These are phyloP conservation scores for Vidua macroura DNA, from an alignment of 2,113 vertebrate genomes.

Conservation along the genomic window DNA sequence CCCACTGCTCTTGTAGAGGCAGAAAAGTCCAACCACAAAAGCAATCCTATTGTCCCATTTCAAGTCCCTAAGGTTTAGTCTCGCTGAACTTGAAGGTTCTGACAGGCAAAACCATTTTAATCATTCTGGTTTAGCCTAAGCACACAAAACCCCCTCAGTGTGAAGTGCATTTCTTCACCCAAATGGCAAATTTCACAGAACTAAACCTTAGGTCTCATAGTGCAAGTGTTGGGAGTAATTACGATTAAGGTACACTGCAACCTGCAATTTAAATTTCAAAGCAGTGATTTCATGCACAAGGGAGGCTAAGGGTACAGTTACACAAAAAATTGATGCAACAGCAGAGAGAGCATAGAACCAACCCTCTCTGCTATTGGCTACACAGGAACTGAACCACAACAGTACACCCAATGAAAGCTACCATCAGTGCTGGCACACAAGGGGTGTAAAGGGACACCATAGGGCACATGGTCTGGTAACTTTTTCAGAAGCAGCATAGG, in stretches of 20 bases:
- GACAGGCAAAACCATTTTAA: background rate
- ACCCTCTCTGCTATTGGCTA: background rate
- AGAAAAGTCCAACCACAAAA: background rate
- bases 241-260: background rate
- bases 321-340: background rate
- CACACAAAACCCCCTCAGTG: background rate
- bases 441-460: accelerated
- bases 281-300: background rate
- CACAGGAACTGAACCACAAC: background rate
- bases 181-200: background rate
- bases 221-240: background rate
- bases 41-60: background rate
- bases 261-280: background rate
- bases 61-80: background rate
- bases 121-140: background rate
- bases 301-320: background rate
- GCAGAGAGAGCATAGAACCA: background rate
- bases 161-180: background rate
- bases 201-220: background rate
- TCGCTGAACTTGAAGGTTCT: background rate
- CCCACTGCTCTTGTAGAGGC: background rate
- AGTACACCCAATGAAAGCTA: background rate
- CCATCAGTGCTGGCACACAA: background rate
- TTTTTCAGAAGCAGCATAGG: background rate
- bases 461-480: too few species aligned